Evolutionary conservation across 1,140 invertebrate genomes (phyloP), one percentile per base, ranked within the genome.

Genomic region (Eumaeus atala): DNA sequence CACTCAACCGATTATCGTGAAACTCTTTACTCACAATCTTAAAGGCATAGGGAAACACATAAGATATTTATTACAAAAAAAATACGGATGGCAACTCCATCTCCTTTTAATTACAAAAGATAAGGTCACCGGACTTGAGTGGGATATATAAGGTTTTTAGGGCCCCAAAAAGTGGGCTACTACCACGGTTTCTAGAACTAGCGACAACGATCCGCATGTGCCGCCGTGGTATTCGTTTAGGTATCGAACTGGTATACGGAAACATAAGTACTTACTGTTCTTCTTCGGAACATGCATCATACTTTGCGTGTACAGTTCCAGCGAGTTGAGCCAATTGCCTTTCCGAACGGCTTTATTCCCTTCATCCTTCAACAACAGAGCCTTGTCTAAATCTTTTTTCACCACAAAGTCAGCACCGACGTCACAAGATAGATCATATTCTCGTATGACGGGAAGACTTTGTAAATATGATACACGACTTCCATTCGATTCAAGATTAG

Each of bases 271-370:
- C 84, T 82, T 70, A 94, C 92, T 89, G 80, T 91, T 89, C 74
- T 90, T 89, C 55, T 89, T 87, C 12, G 94, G 91, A 80, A 91
- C 90, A 11, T 89, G 67, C 17, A 93, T 72, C 65, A 92, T 90
- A 58, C 93, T 92, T 58, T 92, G 89, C 47, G 91, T 94, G 80
- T 97, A 98, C 5, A 90, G 81, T 17, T 91, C 82, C 62, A 96
- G 82, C 0, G 96, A 94, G 64, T 91, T 90, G n/a, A 83, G 60
- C 87, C 93, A 96, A 66, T 95, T 90, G 52, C 93, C 93, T 61
- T 90, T 90, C 64, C 93, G 92, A 64, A 96, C 97, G 18, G 90
- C 91, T 47, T 89, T 88, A 72, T 97, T 97, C 12, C 95, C 96
- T 56, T 90, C 87, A 48, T 92, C 90, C 79, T 97, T 95, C 4